phyloP scores from a whole-genome alignment of 2,888 invertebrate genomes.

The Eudasyphora cyanicolor region DNA sequence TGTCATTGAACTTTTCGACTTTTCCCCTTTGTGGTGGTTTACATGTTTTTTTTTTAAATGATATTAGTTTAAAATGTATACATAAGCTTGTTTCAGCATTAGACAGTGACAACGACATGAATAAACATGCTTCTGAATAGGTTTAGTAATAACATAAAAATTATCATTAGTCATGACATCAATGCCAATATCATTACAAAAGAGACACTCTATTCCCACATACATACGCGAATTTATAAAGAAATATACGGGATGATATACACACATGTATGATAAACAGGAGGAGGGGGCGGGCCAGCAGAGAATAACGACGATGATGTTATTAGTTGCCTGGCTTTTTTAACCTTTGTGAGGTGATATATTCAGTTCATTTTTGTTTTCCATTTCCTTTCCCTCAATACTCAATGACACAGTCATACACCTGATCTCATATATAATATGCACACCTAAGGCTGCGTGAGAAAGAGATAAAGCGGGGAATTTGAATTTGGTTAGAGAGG shows the following conservation, averaged over 20 bases:
- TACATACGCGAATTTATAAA: too few species aligned
- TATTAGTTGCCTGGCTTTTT: neutral
- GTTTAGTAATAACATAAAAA: constrained; percentile 7
- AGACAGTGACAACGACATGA: neutral
- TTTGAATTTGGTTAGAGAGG: too few species aligned
- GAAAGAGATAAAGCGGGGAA: too few species aligned
- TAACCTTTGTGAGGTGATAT: neutral
- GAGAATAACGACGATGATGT: neutral
- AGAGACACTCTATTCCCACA: too few species aligned
- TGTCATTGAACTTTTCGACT: neutral
- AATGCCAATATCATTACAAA: constrained; percentile 36
- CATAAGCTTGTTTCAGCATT: too few species aligned
- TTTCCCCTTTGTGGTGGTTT: constrained; percentile 2
- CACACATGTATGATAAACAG: neutral
- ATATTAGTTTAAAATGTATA: neutral
- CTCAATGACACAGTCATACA: neutral
- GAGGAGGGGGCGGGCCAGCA: too few species aligned
- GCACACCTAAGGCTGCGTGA: too few species aligned
- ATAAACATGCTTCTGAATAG: neutral
- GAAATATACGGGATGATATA: neutral
- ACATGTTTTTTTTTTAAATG: neutral
- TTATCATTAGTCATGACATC: constrained; percentile 39
- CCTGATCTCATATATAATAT: too few species aligned
- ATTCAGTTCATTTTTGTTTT: neutral
- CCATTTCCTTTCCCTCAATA: neutral